Evolutionary conservation across 2,113 vertebrate species (phyloP), one percentile per base, ranked within the genome.

Genomic region (Grus americana): DNA sequence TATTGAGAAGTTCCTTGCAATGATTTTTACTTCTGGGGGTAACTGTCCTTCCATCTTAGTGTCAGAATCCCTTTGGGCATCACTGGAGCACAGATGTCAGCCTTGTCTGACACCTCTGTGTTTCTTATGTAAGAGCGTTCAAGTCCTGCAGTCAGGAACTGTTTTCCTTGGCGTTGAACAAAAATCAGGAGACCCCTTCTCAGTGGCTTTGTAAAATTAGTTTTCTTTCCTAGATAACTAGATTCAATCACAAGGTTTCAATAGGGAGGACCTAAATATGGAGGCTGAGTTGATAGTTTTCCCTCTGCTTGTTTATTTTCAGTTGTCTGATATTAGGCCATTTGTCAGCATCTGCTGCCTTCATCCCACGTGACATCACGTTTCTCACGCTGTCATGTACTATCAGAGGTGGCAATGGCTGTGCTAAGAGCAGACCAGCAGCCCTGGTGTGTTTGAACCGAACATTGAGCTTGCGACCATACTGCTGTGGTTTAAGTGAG

Each of bases 391-490:
- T 89, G 92, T 58, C 57, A 2, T 22, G 49, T 61, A 12, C 44
- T 46, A 8, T 74, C 79, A 72, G 86, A 72, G 47, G 47, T 75
- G 79, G 54, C 65, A 54, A 13, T 46, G 88, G 23, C 86, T 92
- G 47, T 16, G 22, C 34, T 13, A 9, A 27, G 49, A 63, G 68
- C 59, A 61, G 65, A 17, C 29, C 46, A 61, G 17, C 42, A 80
- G 59, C 52, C 30, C 46, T 10, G 15, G 11, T 52, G 55, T n/a
- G 22, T 63, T 73, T 44, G 61, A 79, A 38, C 26, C 23, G 44
- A 61, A 24, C 4, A 0, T 27, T 22, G 38, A 27, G 18, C 5
- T 3, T 62, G 29, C 0, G 3, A 40, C 17, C 1, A 1, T 55
- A 32, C 38, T 36, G 23, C 84, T 88, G 49, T 30, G 30, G 34